Evolutionary conservation across 2,888 invertebrate genomes (phyloP), one percentile per base, ranked within the genome.

Genomic region (Arctia plantaginis): DNA sequence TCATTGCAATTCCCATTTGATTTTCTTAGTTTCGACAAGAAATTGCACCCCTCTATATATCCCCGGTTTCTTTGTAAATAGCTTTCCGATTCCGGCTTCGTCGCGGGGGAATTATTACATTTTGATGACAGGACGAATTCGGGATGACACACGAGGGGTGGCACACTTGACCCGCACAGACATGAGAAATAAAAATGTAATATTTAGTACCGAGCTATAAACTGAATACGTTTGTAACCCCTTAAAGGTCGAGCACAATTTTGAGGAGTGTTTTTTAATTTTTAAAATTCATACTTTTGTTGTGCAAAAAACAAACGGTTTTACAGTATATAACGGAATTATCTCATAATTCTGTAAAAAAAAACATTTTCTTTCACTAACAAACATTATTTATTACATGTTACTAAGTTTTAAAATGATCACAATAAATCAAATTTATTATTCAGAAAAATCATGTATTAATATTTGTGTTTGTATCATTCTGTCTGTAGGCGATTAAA

Each of bases 101-200:
- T 82, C 83, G 87, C 86, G 85, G 88, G 92, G 93, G 91, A 91
- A 93, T 93, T 94, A 95, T 94, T 94, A 92, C 93, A 92, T 94
- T 94, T 94, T 92, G 94, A 95, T 95, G 95, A 95, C 94, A 94
- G 89, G 93, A 92, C 93, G 92, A 93, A 94, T 94, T 92, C 89
- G 85, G 91, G 91, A 92, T 91, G 93, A 91, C 91, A 90, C 85
- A 80, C 82, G 85, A 86, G 86, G 85, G 88, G 88, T 83, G 85
- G 76, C 82, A 78, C 86, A 87, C 90, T 93, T 92, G 92, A 92
- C 92, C 92, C 85, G 82, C 72, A 80, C 77, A 75, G 77, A 80
- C 83, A 80, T 44, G 65, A 71, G 69, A 66, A 76, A 81, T 85
- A 85, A 83, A 82, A 85, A 71, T 66, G 78, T 69, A 72, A 82